Base-by-base conservation (phyloP, 1,140 invertebrate genomes). In the Euura lappo region DNA sequence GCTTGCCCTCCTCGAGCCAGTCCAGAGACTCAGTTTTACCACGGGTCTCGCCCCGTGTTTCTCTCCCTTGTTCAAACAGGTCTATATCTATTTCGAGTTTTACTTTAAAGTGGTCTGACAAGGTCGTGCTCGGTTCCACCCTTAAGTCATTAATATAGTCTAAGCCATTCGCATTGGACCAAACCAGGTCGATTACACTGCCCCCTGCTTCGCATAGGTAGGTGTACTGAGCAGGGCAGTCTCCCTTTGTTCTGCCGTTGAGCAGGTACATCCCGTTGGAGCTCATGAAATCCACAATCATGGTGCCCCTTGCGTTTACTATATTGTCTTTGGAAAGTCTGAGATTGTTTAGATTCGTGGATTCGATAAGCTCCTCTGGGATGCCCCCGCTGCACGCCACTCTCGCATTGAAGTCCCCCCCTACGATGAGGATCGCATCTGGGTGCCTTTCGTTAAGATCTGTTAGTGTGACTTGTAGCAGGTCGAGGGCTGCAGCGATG, bases 351-450 rank as follows among this genome's bases (percentile, higher is more conserved):
- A 73, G 64, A 7, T 45, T 47, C 6, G 71, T 67, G 11, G 64
- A 43, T 28, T 28, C 28, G 28, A 28, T 28, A 28, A 28, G 28
- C 51, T 72, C 51, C 28, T 46, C 28, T 10, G 68, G 43, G 6
- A 72, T 28, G 2, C 67, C 69, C n/a, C 67, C 69, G 6, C 70
- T 13, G 8, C 47, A 10, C 2, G 44, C 65, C 44, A 77, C 42
- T 64, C 71, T 13, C 46, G 65, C 51, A 47, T 77, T 77, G 47
- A 74, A 77, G 45, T 77, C 76, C 3, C 73, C 76, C 4, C 69
- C 64, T 6, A 73, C 3, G 6, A 73, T 51, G n/a, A 70, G 45
- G 13, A 69, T 69, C 11, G 60, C 72, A 44, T 70, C 44, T 10
- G 68, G 72, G 43, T 66, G 70, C 65, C 68, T 42, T 13, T 42